These are phyloP conservation scores for Petrosia ficiformis DNA, from an alignment of 37 sponge, comb jelly and placozoan genomes.

Conservation along the genomic window DNA sequence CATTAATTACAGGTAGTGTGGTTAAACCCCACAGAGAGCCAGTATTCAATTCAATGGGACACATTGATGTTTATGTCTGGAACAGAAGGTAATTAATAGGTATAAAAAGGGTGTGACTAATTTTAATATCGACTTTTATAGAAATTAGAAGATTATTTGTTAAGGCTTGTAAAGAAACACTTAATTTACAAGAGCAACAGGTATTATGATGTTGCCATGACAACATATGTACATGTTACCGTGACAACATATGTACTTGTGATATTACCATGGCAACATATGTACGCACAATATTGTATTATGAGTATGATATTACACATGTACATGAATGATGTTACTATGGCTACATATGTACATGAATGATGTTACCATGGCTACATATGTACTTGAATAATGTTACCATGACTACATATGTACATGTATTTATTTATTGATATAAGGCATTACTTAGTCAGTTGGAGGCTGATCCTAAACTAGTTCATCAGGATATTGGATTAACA, in stretches of 20 bases:
- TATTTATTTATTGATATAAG: no score
- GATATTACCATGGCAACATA: no score
- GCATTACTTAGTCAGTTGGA: constrained; percentile 38
- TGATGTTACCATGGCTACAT: no score
- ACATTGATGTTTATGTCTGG: constrained; percentile 58
- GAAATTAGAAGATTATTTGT: neutral
- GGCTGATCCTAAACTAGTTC: constrained; percentile 77
- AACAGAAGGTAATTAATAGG: neutral
- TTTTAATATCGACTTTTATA: neutral
- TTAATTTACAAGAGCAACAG: constrained; percentile 1
- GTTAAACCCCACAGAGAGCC: constrained; percentile 86
- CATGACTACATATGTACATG: neutral
- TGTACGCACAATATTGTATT: no score
- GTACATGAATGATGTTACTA: no score
- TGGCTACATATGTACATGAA: no score
- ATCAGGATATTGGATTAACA: constrained; percentile 80
- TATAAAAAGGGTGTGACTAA: neutral
- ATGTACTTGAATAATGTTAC: no score
- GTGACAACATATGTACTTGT: no score
- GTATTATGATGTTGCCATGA: no score
- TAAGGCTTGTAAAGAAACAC: constrained; percentile 11
- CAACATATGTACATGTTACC: no score
- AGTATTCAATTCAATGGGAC: constrained; percentile 90
- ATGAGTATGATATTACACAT: no score
- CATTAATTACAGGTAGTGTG: constrained; percentile 58